Evolutionary conservation across 2,797 vertebrate species (phyloP).

Genomic region (Toxotes lorentzi): DNA sequence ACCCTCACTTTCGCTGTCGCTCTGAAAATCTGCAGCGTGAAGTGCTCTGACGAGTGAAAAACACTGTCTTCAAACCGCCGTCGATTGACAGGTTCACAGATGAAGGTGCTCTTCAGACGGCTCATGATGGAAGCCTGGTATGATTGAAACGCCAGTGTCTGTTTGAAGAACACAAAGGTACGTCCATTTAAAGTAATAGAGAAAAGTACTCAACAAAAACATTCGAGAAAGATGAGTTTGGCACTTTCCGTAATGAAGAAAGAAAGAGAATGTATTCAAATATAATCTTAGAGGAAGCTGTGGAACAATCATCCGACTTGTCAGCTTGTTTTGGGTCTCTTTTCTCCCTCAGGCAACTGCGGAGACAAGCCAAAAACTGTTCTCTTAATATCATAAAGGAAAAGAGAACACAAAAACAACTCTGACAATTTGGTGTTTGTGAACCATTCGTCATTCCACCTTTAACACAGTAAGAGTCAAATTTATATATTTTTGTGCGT

Average conservation of each 20-base stretch:
- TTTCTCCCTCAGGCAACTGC: background rate
- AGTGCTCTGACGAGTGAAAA: conserved; percentile 11
- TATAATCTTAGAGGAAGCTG: background rate
- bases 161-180: background rate
- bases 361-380: background rate
- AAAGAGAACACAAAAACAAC: background rate
- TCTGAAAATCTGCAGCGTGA: background rate
- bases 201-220: background rate
- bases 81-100: conserved; percentile 26
- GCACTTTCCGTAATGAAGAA: background rate
- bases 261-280: background rate
- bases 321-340: background rate
- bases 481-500: background rate
- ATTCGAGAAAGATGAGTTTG: background rate
- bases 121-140: background rate
- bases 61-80: background rate
- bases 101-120: conserved; percentile 4
- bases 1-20: background rate
- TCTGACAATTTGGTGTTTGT: background rate
- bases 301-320: background rate
- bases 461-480: background rate
- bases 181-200: background rate
- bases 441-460: background rate
- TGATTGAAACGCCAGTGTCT: background rate
- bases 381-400: background rate